These are phyloP conservation scores for Muscicapa adusta DNA, from an alignment of 2,113 vertebrate species.

Conservation along the genomic window DNA sequence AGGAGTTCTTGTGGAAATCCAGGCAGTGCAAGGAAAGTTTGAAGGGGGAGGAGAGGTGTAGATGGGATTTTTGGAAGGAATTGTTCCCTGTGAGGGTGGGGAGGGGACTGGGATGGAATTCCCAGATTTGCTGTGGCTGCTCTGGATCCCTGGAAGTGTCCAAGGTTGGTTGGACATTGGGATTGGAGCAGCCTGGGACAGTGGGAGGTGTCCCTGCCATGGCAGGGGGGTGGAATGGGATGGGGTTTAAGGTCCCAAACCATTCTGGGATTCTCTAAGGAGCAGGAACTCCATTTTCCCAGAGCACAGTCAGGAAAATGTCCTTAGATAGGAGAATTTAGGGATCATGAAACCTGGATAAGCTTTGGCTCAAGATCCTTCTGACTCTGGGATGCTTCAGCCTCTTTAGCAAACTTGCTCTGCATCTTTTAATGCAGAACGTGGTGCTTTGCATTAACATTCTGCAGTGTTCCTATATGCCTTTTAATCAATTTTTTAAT, in stretches of 20 bases:
- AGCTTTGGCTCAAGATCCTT: not conserved
- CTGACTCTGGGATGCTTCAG: not conserved
- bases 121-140: not conserved
- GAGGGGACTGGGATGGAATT: not conserved
- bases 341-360: not conserved
- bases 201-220: not conserved
- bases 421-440: not conserved
- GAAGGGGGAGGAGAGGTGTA: not conserved
- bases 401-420: not conserved
- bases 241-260: not conserved
- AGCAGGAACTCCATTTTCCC: not conserved
- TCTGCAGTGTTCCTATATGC: not conserved
- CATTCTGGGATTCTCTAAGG: not conserved
- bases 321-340: not conserved
- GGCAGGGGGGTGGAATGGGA: fast-evolving
- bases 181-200: not conserved
- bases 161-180: fast-evolving
- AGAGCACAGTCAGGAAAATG: not conserved
- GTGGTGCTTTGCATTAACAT: not conserved
- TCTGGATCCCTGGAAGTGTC: not conserved
- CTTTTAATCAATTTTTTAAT: slow-evolving; percentile 29
- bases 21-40: not conserved
- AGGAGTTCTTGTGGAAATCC: not conserved
- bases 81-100: fast-evolving
- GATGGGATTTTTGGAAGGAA: not conserved